Base-by-base conservation (phyloP, 2,888 invertebrate genomes). In the Temnothorax unifasciatus region DNA sequence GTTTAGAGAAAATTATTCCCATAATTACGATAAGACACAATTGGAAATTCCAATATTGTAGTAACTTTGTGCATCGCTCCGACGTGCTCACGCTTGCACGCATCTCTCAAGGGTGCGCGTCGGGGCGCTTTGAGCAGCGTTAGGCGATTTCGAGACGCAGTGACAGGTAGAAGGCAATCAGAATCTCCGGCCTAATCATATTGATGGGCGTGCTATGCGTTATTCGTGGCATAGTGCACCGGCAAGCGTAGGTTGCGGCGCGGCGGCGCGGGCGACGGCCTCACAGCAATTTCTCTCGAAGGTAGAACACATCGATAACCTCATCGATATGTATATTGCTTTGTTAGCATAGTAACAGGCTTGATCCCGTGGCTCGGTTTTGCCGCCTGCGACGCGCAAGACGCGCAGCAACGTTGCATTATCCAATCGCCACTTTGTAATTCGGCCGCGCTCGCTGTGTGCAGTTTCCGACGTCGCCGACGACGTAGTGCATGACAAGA, bases 261-360 rank as follows among this genome's bases (percentile, higher is more conserved):
- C n/a, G 61, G 34, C 59, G 34, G 34, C 34, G 29, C 3, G 4
- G 34, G 6, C 34, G 59, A n/a, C 61, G 61, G 63, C 47, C 54
- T 47, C 59, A 59, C 59, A 59, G 71, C 59, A 81, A 81, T 81
- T 81, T 81, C 79, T 81, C 79, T 71, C 66, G 47, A 79, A 69
- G 57, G 69, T 69, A 34, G 79, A 81, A 71, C 79, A 81, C 79
- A 81, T 81, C 79, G 79, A 81, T 81, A 81, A 81, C 79, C 79
- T 81, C 71, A 81, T 81, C 79, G 79, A 81, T 81, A 81, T 81
- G 79, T 81, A 81, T 71, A 81, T 81, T 81, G 79, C 79, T 81
- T 81, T 81, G 79, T 81, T 81, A 81, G 79, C 79, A 81, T 81
- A 81, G 79, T 81, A 81, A 81, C 79, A 81, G 79, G 71, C 59